A percentile compares a stretch with the other conserved stretches of the same genome.
These are phyloP conservation scores for Paradoxurus hermaphroditus DNA, from an alignment of 2,113 vertebrate species.

Conservation along the genomic window DNA sequence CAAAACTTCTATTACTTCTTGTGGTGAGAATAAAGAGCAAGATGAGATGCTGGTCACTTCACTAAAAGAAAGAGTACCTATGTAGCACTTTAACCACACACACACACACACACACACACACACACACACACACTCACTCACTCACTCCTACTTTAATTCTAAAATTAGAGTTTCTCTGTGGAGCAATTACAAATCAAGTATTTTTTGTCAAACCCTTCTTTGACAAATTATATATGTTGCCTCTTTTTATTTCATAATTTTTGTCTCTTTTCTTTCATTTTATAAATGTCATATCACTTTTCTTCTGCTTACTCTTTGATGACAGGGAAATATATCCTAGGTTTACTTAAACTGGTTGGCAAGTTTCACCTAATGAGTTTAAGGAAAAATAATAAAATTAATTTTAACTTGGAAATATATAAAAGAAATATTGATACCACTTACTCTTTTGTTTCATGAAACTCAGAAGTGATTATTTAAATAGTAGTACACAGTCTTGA, in stretches of 20 bases:
- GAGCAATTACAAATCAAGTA: not conserved
- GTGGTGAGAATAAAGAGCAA: not conserved
- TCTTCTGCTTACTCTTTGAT: constrained; percentile 3
- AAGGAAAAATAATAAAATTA: constrained; percentile 43
- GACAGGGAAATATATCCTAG: not conserved
- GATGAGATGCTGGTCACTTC: not conserved
- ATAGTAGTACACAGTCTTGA: not conserved
- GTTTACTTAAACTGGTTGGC: not conserved
- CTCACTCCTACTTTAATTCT: not conserved
- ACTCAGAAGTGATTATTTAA: constrained; percentile 1
- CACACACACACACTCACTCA: not conserved
- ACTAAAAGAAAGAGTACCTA: not conserved
- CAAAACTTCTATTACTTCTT: not conserved
- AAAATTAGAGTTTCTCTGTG: not conserved
- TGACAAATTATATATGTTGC: not conserved
- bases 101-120: not conserved
- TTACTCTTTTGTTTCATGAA: not conserved
- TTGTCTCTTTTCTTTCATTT: constrained; percentile 4
- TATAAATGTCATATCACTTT: not conserved
- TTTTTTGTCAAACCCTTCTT: not conserved
- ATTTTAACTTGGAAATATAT: not conserved
- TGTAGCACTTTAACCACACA: not conserved
- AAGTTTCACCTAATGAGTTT: constrained; percentile 11
- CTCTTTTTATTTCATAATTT: constrained; percentile 9
- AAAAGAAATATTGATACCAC: not conserved